Base-by-base conservation (phyloP, 92 coral and sea anemone genomes). In the Bergia puertoricense region DNA sequence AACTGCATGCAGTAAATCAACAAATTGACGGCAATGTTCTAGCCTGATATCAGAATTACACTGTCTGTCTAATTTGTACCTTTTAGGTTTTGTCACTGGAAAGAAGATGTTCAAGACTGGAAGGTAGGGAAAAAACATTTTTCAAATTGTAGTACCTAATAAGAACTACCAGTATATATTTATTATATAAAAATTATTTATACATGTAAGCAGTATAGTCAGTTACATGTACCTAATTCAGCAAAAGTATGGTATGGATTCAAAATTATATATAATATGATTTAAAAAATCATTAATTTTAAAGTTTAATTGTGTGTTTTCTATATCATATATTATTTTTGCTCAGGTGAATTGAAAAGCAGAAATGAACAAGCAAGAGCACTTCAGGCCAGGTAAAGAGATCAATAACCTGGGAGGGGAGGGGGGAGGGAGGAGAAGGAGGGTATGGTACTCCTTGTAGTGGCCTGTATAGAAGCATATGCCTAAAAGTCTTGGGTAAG, bases 341-440 rank as follows among this genome's bases (percentile, higher is more conserved):
- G 16, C n/a, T 73, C 77, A 97, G 99, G 99, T 90, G 99, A 97
- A 94, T 82, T 97, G 16, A 97, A 97, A 91, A 92, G 89, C 83
- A 92, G 96, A 90, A 92, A 88, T 90, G 98, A 95, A 74, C 99
- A 97, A 78, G 89, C 94, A 39, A 97, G 92, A 85, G 92, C 97
- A 43, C 85, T 92, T 77, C 96, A 93, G 80, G 94, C 95, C 65
- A 92, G 99, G 99, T 96, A 83, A 41, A 54, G 38, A 16, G 13
- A 13, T 73, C 59, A 0, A 54, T 54, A 54, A 54, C 54, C 54
- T 4, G 8, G 8, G 54, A 8, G 10, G 10, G 54, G 10, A 13
- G 9, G 54, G 54, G 0, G 9, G 54, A 8, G 54, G 50, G 8
- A 5, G 50, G 50, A 8, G 8, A 46, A 5, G 50, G 54, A 48